Evolutionary conservation across 2,888 invertebrate species (phyloP).

Genomic region (Eupithecia centaureata): DNA sequence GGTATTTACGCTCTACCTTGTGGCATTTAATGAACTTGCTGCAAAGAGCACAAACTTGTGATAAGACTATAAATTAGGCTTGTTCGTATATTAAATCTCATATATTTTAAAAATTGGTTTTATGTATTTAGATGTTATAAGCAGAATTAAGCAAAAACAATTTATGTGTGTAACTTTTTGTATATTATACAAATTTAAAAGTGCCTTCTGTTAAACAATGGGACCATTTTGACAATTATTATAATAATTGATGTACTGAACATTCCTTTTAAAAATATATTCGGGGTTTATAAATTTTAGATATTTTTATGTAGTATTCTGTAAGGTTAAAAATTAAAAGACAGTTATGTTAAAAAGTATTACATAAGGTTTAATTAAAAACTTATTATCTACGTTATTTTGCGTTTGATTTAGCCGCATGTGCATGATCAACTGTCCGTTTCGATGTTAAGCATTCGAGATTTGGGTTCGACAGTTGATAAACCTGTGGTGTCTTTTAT

Average conservation of each 20-base stretch:
- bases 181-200: slow-evolving; percentile 51
- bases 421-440: slow-evolving; percentile 16
- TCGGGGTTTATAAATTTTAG: slow-evolving; percentile 66
- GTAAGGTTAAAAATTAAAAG: slow-evolving; percentile 52
- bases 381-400: slow-evolving; percentile 69
- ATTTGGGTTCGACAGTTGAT: slow-evolving; percentile 16
- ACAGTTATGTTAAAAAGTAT: slow-evolving; percentile 78
- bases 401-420: slow-evolving; percentile 35
- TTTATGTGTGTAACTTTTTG: slow-evolving; percentile 33
- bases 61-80: slow-evolving; percentile 57
- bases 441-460: slow-evolving; percentile 23
- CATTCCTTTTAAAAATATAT: slow-evolving; percentile 73
- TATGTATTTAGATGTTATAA: slow-evolving; percentile 34
- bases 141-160: slow-evolving; percentile 28
- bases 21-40: slow-evolving; percentile 44
- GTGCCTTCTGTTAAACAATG: slow-evolving; percentile 72
- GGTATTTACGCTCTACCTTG: slow-evolving; percentile 12
- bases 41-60: slow-evolving; percentile 60
- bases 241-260: slow-evolving; percentile 71
- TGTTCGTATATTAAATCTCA: slow-evolving; percentile 19
- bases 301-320: slow-evolving; percentile 63
- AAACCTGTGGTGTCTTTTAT: slow-evolving; percentile 45
- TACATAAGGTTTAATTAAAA: slow-evolving; percentile 74
- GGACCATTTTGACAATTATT: slow-evolving; percentile 72
- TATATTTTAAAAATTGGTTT: slow-evolving; percentile 30